These are phyloP conservation scores for Frankliniella fusca DNA, from an alignment of 2,888 invertebrate genomes.

Conservation along the genomic window DNA sequence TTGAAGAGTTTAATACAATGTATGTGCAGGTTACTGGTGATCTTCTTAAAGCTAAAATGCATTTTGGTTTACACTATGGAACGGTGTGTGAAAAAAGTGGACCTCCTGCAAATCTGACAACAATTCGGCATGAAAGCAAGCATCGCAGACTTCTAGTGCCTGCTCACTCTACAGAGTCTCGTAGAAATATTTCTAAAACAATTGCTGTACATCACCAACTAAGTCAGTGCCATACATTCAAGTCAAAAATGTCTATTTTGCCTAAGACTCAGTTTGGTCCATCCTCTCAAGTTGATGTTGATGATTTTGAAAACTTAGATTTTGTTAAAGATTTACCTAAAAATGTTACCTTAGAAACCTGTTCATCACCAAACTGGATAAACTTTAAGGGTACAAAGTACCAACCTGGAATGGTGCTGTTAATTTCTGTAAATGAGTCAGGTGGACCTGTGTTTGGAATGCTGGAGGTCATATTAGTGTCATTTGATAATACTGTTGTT, in stretches of 20 bases:
- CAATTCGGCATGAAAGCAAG: neutral
- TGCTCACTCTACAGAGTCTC: neutral
- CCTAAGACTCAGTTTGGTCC: neutral
- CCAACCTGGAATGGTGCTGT: neutral
- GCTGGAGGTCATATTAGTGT: neutral
- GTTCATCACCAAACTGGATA: neutral
- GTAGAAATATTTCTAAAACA: neutral
- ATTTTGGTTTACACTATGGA: neutral
- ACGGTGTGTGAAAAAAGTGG: neutral
- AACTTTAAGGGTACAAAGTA: neutral
- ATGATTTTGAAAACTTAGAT: neutral
- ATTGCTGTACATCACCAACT: neutral
- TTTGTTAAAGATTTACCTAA: neutral
- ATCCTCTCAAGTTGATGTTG: neutral
- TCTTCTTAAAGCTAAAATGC: neutral
- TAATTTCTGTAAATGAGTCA: too few species aligned
- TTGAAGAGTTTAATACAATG: neutral
- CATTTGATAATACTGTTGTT: neutral
- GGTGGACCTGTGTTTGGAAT: neutral
- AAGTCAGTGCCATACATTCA: neutral
- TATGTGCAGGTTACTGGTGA: neutral
- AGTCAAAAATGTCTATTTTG: neutral
- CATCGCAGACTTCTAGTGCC: neutral
- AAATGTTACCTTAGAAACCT: neutral
- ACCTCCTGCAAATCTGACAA: neutral